These are phyloP conservation scores for Lynx canadensis DNA, from an alignment of 2,113 vertebrate species.

Conservation along the genomic window DNA sequence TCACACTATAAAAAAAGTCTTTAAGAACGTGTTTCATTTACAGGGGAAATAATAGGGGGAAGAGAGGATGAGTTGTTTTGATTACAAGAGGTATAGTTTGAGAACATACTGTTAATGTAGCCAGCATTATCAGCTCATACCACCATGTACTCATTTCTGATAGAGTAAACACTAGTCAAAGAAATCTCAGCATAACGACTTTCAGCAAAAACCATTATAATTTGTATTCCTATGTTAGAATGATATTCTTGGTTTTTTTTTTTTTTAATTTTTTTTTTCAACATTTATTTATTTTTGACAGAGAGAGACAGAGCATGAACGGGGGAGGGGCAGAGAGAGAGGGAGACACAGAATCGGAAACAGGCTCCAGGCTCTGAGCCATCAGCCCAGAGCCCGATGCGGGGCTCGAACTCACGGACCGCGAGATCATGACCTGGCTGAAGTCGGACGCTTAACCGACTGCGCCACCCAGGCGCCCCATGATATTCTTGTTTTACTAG, in stretches of 20 bases:
- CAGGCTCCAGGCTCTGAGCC: too few species aligned
- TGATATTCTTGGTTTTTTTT: too few species aligned
- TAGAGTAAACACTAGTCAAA: slow-evolving; percentile 8
- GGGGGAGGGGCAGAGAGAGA: too few species aligned
- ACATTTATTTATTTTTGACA: too few species aligned
- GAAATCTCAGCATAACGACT: background rate
- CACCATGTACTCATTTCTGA: background rate
- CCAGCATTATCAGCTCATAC: background rate
- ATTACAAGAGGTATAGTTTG: background rate
- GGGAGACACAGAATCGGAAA: too few species aligned
- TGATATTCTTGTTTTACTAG: background rate
- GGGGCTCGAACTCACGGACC: too few species aligned
- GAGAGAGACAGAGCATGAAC: too few species aligned
- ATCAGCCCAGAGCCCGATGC: too few species aligned
- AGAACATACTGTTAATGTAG: background rate
- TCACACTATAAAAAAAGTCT: background rate
- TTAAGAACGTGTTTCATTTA: slow-evolving; percentile 45
- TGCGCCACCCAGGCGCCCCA: too few species aligned
- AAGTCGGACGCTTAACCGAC: too few species aligned
- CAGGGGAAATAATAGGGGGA: background rate
- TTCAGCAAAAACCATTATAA: slow-evolving; percentile 37
- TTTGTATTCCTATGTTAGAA: background rate
- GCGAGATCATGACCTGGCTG: too few species aligned
- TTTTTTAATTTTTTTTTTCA: too few species aligned
- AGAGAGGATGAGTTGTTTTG: background rate